Evolutionary conservation across 2,113 vertebrate genomes (phyloP).

Genomic region (Onychorhynchus coronatus): DNA sequence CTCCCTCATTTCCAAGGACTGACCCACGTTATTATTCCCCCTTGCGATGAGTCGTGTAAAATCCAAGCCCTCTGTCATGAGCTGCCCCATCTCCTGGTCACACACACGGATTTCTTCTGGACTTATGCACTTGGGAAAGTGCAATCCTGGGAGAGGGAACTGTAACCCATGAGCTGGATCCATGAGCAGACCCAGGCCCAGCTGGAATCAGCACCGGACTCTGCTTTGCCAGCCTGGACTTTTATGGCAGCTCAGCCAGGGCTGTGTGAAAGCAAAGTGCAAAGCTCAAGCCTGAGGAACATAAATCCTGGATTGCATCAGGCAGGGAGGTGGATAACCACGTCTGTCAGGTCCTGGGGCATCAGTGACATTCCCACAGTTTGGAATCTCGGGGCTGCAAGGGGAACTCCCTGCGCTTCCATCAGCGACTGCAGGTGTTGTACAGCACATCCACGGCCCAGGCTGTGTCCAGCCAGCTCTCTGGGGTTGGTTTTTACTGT

Average conservation of each 20-base stretch:
- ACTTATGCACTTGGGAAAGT: not conserved
- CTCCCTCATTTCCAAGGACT: accelerated
- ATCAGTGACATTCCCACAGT: accelerated
- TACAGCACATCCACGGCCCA: not conserved
- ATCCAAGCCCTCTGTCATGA: not conserved
- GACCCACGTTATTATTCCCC: too few relatives aligned
- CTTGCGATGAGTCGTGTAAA: accelerated
- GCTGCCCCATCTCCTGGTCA: not conserved
- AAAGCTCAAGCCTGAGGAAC: not conserved
- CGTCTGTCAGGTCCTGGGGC: not conserved
- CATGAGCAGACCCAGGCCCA: accelerated
- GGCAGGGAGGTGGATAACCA: not conserved
- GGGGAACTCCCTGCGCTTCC: accelerated
- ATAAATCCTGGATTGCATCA: not conserved
- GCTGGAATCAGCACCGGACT: accelerated
- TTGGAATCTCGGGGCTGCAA: not conserved
- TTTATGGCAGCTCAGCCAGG: not conserved
- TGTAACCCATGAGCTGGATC: not conserved
- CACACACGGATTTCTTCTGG: not conserved
- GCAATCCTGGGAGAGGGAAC: not conserved
- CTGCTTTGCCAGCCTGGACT: not conserved
- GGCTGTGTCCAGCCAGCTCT: not conserved
- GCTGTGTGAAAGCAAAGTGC: not conserved
- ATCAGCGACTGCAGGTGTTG: accelerated
- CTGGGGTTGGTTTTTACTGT: not conserved